Percentiles rank a stretch among this genome's conserved stretches.
phyloP scores from a whole-genome alignment of 30 jellyfish, hydroid and myxozoan species.

The Aurelia aurita region DNA sequence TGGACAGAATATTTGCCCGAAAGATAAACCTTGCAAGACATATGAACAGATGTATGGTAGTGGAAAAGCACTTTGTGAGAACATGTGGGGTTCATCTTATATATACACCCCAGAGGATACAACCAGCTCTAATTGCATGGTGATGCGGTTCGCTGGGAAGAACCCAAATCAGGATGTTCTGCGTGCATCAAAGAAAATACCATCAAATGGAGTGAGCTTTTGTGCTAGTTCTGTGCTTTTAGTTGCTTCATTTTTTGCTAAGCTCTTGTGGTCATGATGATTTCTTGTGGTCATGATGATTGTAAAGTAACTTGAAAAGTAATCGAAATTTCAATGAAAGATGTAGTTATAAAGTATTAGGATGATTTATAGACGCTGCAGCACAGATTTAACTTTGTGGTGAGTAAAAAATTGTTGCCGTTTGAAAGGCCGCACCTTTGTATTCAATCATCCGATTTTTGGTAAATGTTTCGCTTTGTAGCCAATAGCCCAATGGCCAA shows the following conservation, averaged over 20 bases:
- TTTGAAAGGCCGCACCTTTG: no score
- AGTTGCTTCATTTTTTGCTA: slow-evolving; percentile 3
- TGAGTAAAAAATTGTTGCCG: no score
- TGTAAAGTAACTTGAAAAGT: no score
- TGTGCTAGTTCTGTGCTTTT: background rate
- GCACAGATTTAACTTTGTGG: no score
- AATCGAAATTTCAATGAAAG: no score
- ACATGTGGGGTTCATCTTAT: slow-evolving; percentile 86
- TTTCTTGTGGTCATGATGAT: no score
- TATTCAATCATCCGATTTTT: no score
- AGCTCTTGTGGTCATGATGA: no score
- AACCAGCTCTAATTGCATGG: slow-evolving; percentile 83
- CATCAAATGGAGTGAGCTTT: background rate
- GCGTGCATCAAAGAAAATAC: background rate
- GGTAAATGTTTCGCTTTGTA: no score
- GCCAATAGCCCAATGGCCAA: no score
- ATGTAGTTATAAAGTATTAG: no score
- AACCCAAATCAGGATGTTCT: slow-evolving; percentile 65
- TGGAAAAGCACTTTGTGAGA: slow-evolving; percentile 77
- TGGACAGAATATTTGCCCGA: slow-evolving; percentile 80
- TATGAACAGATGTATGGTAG: slow-evolving; percentile 83
- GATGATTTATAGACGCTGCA: no score
- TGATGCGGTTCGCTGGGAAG: slow-evolving; percentile 76
- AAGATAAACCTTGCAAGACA: slow-evolving; percentile 76
- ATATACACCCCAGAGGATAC: slow-evolving; percentile 55